phyloP scores from a whole-genome alignment of 2,888 invertebrate species.

The Drosophila peninsularis region DNA sequence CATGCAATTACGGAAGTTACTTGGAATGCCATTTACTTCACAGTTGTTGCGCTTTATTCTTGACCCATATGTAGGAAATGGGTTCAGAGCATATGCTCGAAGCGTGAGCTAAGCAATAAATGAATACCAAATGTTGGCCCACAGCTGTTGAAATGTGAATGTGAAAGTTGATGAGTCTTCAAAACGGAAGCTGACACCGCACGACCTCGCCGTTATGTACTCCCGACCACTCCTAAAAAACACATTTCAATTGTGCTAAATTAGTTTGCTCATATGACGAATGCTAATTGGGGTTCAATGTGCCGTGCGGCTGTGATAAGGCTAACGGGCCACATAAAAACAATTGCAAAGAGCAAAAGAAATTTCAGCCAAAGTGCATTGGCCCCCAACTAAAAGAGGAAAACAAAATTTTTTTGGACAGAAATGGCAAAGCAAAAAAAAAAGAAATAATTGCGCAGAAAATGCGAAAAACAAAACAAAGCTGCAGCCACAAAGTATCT shows the following conservation, averaged over 20 bases:
- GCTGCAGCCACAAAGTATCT: constrained; percentile 35
- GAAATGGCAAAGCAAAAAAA: constrained; percentile 32
- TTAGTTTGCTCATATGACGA: constrained; percentile 45
- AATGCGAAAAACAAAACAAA: constrained; percentile 47
- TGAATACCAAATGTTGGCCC: constrained; percentile 23
- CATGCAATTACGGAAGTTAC: background rate
- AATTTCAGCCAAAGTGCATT: constrained; percentile 47
- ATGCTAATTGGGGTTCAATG: constrained; percentile 48
- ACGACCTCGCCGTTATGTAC: background rate
- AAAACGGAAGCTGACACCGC: constrained; percentile 44
- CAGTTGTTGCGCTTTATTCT: constrained; percentile 31
- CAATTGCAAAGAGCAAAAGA: constrained; percentile 27
- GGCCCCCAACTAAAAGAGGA: constrained; percentile 43
- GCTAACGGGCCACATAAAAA: constrained; percentile 36
- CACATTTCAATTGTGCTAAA: constrained; percentile 28
- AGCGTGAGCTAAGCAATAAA: constrained; percentile 24
- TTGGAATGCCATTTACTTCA: constrained; percentile 21
- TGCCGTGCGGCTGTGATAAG: constrained; percentile 42
- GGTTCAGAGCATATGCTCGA: background rate
- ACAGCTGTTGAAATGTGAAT: constrained; percentile 15
- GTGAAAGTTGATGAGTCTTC: constrained; percentile 44
- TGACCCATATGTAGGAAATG: constrained; percentile 34
- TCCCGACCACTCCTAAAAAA: constrained; percentile 1
- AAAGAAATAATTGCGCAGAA: constrained; percentile 40
- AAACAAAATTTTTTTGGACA: constrained; percentile 44